Base-by-base conservation (phyloP, 2,797 vertebrate genomes). In the Apogon hyalosoma region DNA sequence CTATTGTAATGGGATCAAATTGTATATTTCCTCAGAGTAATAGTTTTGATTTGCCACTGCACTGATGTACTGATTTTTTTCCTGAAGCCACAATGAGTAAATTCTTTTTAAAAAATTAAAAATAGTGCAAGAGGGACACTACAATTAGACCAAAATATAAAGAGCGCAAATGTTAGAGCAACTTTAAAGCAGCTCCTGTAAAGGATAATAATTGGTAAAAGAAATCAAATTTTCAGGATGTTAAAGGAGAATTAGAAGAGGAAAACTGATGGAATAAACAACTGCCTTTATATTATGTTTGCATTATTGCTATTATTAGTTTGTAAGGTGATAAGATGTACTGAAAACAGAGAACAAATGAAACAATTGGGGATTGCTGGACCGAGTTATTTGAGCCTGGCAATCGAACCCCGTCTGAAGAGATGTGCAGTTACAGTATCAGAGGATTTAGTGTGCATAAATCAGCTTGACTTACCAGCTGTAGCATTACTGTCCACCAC, bases 291-390 rank as follows among this genome's bases (percentile, higher is more conserved):
- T 58, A 14, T 57, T 24, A 52, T 63, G 24, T 16, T 6, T 47
- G 43, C 63, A 16, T 61, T 58, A 40, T 67, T 41, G 36, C 68
- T 64, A 58, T 77, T 80, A 76, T 64, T 48, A 51, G 55, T 57
- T 6, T 59, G 78, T 74, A 86, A 87, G 53, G 10, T 50, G 77
- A 87, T 68, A 69, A 36, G 42, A 66, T 56, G 50, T 28, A 43
- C 50, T 69, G 80, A 78, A 84, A 88, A 79, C 67, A 77, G 80
- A 87, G 87, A 81, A 15, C 63, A 19, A 50, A 66, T 73, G 65
- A 82, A 86, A 82, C 78, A 75, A 64, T 68, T 24, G 40, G 53
- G 69, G 80, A 24, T 24, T 24, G 21, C 21, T 24, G 21, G 21
- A 24, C 21, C 21, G 53, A 73, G 86, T 62, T 59, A 89, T 73